Conservation (phyloP, 2,797 vertebrate genomes). For the Trichosurus vulpecula region DNA sequence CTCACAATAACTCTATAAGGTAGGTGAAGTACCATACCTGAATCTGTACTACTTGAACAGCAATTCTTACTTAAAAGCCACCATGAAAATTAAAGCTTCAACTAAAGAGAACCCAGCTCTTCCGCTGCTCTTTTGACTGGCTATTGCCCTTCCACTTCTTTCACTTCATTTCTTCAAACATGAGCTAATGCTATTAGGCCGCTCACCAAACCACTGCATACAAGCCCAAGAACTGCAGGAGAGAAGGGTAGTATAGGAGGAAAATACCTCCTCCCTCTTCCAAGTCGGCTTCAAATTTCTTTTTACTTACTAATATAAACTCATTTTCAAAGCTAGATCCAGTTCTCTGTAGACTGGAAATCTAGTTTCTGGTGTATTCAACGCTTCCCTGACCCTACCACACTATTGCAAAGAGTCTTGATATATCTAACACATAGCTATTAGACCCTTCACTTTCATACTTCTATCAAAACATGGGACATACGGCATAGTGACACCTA, state of each 20-base stretch:
- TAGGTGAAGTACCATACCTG: constrained; percentile 26
- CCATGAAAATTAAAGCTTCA: constrained; percentile 46
- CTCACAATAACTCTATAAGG: not conserved
- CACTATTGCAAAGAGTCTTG: not conserved
- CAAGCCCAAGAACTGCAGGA: not conserved
- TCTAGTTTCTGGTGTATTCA: constrained; percentile 21
- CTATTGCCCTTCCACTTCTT: constrained; percentile 3
- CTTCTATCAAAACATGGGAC: not conserved
- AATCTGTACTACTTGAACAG: constrained; percentile 19
- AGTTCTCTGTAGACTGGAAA: constrained; percentile 17
- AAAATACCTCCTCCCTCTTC: not conserved
- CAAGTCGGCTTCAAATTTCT: constrained; percentile 39
- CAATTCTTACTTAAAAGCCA: constrained; percentile 51
- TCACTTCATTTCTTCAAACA: constrained; percentile 25
- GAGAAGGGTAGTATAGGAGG: not conserved
- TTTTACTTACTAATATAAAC: constrained; percentile 26
- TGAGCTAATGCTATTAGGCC: not conserved
- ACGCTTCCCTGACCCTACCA: not conserved
- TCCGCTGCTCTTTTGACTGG: constrained; percentile 20
- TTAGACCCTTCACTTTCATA: not conserved
- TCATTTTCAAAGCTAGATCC: constrained; percentile 16
- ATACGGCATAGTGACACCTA: constrained; percentile 71
- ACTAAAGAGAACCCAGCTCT: constrained; percentile 27
- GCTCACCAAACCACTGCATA: constrained; percentile 35
- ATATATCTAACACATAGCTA: not conserved